Conservation (phyloP, 1,140 invertebrate genomes). For the Anoplophora glabripennis region DNA sequence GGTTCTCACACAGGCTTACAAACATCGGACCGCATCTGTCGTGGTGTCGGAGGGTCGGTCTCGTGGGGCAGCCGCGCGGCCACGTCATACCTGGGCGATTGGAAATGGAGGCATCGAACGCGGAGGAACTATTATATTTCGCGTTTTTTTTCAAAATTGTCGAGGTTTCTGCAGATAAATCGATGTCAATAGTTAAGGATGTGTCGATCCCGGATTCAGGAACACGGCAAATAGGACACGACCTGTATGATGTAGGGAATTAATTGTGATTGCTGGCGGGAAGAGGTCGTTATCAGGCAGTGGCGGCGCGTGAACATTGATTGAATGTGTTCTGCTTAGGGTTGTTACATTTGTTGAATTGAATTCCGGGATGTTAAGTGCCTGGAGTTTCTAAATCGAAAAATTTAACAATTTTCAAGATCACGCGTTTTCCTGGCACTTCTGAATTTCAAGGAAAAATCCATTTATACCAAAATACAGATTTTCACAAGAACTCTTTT, state of each 20-base stretch:
- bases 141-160: conserved; percentile 6
- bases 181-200: conserved; percentile 7
- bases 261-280: background rate
- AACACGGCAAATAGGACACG: conserved; percentile 5
- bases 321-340: too few relatives aligned
- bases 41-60: background rate
- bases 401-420: too few relatives aligned
- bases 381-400: too few relatives aligned
- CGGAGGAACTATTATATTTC: conserved; percentile 3
- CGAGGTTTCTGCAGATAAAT: conserved; percentile 4
- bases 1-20: conserved; percentile 30
- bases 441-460: too few relatives aligned
- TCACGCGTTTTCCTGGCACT: too few relatives aligned
- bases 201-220: conserved; percentile 3
- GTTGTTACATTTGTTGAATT: too few relatives aligned
- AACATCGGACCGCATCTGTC: too few relatives aligned
- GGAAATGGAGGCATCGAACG: background rate
- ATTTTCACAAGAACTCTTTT: too few relatives aligned
- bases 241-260: conserved; percentile 7
- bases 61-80: background rate
- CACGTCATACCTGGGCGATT: background rate
- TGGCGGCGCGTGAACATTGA: too few relatives aligned
- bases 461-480: too few relatives aligned
- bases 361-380: too few relatives aligned
- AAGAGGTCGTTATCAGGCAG: too few relatives aligned